Evolutionary conservation across 2,797 vertebrate genomes (phyloP).

Genomic region (Mycteria americana): DNA sequence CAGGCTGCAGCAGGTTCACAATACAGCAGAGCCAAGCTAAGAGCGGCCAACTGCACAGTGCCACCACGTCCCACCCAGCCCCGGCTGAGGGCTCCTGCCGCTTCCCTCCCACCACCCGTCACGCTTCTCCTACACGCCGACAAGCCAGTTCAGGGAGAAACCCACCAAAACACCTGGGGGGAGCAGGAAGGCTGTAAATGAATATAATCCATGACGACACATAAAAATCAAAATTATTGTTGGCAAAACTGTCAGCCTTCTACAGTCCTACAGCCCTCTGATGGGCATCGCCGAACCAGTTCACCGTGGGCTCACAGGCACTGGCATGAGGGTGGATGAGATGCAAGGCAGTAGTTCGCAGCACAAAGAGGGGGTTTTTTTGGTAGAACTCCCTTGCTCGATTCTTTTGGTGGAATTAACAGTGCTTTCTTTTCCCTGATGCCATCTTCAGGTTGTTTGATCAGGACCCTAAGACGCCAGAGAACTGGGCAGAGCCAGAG

Average conservation of each 20-base stretch:
- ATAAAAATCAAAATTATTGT: not conserved
- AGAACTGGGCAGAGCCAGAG: not conserved
- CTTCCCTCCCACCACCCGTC: not conserved
- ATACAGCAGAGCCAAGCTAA: not conserved
- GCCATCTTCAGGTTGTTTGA: not conserved
- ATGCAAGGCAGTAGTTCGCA: fast-evolving
- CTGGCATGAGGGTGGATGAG: fast-evolving
- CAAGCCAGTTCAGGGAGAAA: not conserved
- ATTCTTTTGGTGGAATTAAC: not conserved
- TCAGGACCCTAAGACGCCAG: not conserved
- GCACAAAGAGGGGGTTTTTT: not conserved
- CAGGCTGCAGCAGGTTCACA: not conserved
- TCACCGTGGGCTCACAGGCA: not conserved
- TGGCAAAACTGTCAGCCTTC: not conserved
- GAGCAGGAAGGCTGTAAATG: not conserved
- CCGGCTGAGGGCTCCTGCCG: not conserved
- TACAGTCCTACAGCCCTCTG: not conserved
- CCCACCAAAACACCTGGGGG: not conserved
- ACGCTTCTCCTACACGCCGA: not conserved
- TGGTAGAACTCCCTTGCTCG: not conserved
- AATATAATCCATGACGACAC: fast-evolving
- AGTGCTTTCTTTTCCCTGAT: not conserved
- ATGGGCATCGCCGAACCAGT: not conserved
- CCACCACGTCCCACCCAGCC: not conserved
- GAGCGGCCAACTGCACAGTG: not conserved